These are phyloP conservation scores for Apamea sordens DNA, from an alignment of 2,888 invertebrate genomes.

Conservation along the genomic window DNA sequence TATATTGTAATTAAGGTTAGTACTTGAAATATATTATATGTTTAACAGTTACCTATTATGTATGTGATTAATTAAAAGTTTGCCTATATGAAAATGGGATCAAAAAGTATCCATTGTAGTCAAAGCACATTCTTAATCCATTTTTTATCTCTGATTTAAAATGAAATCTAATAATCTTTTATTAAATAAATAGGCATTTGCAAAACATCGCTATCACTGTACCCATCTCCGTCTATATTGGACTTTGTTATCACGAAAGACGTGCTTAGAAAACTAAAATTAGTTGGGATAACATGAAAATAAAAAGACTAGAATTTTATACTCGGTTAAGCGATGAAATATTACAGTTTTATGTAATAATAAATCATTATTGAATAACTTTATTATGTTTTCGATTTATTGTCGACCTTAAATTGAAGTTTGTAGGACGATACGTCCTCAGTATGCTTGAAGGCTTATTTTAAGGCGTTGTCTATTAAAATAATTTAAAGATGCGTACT, in stretches of 20 bases:
- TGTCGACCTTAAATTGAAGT: not conserved
- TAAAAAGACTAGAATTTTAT: constrained; percentile 51
- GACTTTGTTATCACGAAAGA: constrained; percentile 61
- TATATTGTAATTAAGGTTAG: not conserved
- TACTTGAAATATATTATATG: not conserved
- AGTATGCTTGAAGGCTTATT: not conserved
- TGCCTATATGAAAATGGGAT: too few species aligned
- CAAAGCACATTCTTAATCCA: not conserved
- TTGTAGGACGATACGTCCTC: not conserved
- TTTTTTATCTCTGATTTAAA: constrained; percentile 18
- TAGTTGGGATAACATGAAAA: constrained; percentile 62
- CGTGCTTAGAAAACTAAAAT: constrained; percentile 75
- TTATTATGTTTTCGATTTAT: constrained; percentile 1
- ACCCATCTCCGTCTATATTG: constrained; percentile 45
- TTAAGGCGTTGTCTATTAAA: not conserved
- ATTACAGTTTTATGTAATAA: constrained; percentile 32
- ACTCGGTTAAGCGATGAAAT: constrained; percentile 49
- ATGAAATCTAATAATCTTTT: constrained; percentile 20
- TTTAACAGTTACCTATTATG: too few species aligned
- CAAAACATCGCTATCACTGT: constrained; percentile 54
- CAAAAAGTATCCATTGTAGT: not conserved
- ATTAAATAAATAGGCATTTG: constrained; percentile 28
- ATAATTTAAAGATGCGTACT: not conserved
- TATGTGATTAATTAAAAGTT: not conserved
- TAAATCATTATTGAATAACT: constrained; percentile 3